Evolutionary conservation across 2,888 invertebrate genomes (phyloP), one percentile per base, ranked within the genome.

Genomic region (Lobophora halterata): DNA sequence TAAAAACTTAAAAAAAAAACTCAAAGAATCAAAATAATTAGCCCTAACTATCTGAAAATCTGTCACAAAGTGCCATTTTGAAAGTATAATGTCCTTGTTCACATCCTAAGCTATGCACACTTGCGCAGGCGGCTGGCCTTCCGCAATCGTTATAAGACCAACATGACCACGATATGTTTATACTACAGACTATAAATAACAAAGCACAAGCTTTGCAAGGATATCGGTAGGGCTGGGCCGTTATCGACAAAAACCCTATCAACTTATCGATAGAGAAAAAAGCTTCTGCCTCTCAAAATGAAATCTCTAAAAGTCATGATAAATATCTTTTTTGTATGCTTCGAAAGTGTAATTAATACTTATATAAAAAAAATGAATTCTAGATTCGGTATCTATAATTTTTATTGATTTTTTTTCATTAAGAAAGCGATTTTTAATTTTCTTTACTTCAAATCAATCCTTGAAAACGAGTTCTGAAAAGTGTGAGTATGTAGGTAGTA

Each of bases 131-230:
- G 40, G 29, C 30, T 28, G 50, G 50, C 51, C 58, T 63, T 61
- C 61, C 62, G 61, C 52, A 46, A 57, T 57, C 54, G 45, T 47
- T 49, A 55, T 56, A 52, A 34, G 40, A 49, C 47, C 45, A 53
- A 41, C 46, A 41, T 42, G 46, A 47, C 39, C 19, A 35, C 30
- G 18, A 42, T 29, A 32, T 50, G 41, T 49, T 44, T 32, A 42
- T 36, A 42, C 37, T 37, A 37, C 42, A 32, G 32, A 40, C 62
- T 64, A 66, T 65, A 66, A 66, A 65, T 66, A 66, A 57, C 55
- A 17, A 31, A 32, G 46, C 42, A 34, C 40, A 43, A 41, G 50
- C 50, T 42, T 44, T 45, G 45, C 55, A 54, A 49, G 52, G 52
- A 51, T 55, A 48, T 49, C 27, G 26, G 7, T 52, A 48, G 52